Conservation (phyloP, 2,888 invertebrate genomes). For the Oscheius sp. region DNA sequence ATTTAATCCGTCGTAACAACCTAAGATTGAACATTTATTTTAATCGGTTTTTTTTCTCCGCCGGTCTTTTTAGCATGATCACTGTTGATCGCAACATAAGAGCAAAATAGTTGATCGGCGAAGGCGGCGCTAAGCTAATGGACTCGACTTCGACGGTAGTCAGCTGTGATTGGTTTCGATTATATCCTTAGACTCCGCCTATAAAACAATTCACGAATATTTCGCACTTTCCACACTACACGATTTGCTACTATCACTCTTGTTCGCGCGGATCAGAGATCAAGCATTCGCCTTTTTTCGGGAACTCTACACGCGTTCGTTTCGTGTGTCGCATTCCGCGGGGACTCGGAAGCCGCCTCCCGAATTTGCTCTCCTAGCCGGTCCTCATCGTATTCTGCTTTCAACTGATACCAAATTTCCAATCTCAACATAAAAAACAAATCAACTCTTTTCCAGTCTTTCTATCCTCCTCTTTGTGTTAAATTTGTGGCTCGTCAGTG, state of each 20-base stretch:
- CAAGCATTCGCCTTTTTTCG: conserved; percentile 29
- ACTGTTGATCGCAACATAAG: no score
- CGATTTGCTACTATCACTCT: conserved; percentile 21
- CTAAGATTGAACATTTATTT: conserved; percentile 2
- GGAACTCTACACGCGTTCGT: conserved; percentile 30
- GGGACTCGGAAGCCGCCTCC: conserved; percentile 24
- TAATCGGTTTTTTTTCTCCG: background rate
- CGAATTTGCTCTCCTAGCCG: conserved; percentile 20
- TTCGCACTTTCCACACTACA: background rate
- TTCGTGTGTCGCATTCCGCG: conserved; percentile 28
- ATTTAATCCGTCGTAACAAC: conserved; percentile 25
- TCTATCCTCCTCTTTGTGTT: background rate
- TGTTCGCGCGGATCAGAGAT: conserved; percentile 30
- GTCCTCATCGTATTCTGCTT: conserved; percentile 5
- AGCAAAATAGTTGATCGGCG: no score
- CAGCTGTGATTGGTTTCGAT: background rate
- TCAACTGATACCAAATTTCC: background rate
- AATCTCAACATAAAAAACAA: background rate
- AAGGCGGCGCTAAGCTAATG: no score
- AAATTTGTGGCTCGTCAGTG: conserved; percentile 5
- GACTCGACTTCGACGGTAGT: no score
- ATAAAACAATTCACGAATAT: background rate
- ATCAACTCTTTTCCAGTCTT: background rate
- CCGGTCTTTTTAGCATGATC: no score
- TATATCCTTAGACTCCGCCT: background rate